phyloP scores from a whole-genome alignment of 2,888 invertebrate species.

The Himalopsyche japonica region DNA sequence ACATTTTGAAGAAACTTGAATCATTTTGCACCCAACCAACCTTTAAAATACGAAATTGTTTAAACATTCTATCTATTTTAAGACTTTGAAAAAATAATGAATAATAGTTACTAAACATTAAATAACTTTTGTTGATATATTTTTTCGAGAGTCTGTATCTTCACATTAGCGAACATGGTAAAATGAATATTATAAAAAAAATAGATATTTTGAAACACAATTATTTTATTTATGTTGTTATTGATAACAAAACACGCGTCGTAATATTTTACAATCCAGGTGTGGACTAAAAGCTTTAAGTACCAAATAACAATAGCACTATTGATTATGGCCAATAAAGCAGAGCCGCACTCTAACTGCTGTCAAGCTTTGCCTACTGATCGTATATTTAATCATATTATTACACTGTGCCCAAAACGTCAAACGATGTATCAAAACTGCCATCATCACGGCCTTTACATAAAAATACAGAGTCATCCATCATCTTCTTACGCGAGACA shows the following conservation, averaged over 20 bases:
- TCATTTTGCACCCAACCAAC: too few species aligned
- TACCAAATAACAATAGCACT: background rate
- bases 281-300: background rate
- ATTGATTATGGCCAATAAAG: background rate
- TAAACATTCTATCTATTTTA: too few species aligned
- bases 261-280: background rate
- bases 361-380: conserved; percentile 10
- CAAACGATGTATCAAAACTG: conserved; percentile 15
- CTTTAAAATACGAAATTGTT: too few species aligned
- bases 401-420: conserved; percentile 26
- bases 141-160: too few species aligned
- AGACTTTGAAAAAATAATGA: too few species aligned
- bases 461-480: conserved; percentile 22
- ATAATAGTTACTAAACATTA: too few species aligned
- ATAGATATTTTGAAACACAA: too few species aligned
- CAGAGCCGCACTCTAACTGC: background rate
- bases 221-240: too few species aligned
- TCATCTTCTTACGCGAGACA: conserved; percentile 6
- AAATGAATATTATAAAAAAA: too few species aligned
- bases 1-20: too few species aligned
- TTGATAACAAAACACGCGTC: background rate
- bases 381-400: conserved; percentile 28
- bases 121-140: too few species aligned
- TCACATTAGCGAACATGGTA: too few species aligned
- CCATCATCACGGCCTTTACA: conserved; percentile 17